Percentiles rank a stretch among this genome's conserved stretches.
These are phyloP conservation scores for Theocolax elegans DNA, from an alignment of 1,140 invertebrate species.

Conservation along the genomic window DNA sequence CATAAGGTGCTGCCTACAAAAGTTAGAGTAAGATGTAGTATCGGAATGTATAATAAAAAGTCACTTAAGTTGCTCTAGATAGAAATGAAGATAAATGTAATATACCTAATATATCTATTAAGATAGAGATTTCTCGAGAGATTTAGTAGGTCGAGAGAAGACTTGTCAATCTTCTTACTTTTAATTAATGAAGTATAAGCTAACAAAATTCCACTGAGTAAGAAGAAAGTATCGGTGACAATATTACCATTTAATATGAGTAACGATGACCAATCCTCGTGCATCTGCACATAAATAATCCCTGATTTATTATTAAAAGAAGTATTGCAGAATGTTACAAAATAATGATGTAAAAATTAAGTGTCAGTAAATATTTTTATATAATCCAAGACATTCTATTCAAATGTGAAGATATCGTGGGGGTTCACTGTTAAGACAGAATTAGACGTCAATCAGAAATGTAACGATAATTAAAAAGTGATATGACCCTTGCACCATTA, in stretches of 20 bases:
- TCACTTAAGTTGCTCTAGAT: no score
- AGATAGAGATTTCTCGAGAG: slow-evolving; percentile 60
- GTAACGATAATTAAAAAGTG: not conserved
- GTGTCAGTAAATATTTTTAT: no score
- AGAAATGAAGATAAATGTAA: no score
- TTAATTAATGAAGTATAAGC: slow-evolving; percentile 60
- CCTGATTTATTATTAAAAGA: no score
- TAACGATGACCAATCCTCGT: slow-evolving; percentile 53
- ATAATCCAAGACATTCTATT: no score
- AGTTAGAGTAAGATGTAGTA: no score
- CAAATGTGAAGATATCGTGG: not conserved
- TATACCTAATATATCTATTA: slow-evolving; percentile 57
- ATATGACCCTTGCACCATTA: not conserved
- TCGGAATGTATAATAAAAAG: no score
- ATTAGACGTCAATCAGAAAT: no score
- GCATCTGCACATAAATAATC: slow-evolving; percentile 49
- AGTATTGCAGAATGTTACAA: no score
- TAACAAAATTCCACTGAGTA: slow-evolving; percentile 66
- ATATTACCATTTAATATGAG: slow-evolving; percentile 64
- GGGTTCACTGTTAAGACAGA: not conserved
- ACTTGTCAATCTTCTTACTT: slow-evolving; percentile 52
- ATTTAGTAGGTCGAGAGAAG: slow-evolving; percentile 50
- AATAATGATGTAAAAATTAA: no score
- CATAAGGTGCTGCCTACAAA: no score
- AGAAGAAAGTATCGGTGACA: slow-evolving; percentile 70